A percentile compares a stretch with the other conserved stretches of the same genome.
phyloP scores from a whole-genome alignment of 2,888 invertebrate species.

The Rhyacophila evoluta region DNA sequence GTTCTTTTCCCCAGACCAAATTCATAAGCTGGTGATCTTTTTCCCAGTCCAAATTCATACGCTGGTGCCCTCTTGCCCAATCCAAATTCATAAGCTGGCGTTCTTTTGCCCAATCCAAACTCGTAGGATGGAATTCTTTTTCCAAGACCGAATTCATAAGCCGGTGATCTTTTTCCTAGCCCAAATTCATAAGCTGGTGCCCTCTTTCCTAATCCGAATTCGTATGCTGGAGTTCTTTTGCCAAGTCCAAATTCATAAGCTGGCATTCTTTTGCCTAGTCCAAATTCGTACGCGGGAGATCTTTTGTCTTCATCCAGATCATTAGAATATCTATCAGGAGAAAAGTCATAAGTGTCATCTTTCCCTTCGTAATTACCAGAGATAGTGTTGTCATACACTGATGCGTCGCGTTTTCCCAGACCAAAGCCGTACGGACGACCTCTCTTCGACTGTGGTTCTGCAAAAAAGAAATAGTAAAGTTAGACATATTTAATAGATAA shows the following conservation, averaged over 20 bases:
- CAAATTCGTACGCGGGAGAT: slow-evolving; percentile 25
- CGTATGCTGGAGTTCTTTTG: slow-evolving; percentile 61
- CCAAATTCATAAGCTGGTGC: slow-evolving; percentile 11
- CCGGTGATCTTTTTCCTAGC: background rate
- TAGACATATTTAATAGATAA: background rate
- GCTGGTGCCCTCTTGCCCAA: slow-evolving; percentile 46
- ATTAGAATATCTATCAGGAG: slow-evolving; percentile 47
- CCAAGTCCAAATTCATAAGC: slow-evolving; percentile 60
- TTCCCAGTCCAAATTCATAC: slow-evolving; percentile 45
- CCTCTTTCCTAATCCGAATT: slow-evolving; percentile 6
- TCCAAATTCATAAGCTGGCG: slow-evolving; percentile 44
- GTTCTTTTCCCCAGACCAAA: slow-evolving; percentile 46
- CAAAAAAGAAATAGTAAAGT: slow-evolving; percentile 34
- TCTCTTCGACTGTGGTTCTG: slow-evolving; percentile 69
- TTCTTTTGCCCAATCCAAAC: slow-evolving; percentile 55
- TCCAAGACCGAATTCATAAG: background rate
- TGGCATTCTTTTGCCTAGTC: background rate
- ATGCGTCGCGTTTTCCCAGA: slow-evolving; percentile 71
- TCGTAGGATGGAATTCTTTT: slow-evolving; percentile 38
- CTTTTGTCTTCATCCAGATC: slow-evolving; percentile 30
- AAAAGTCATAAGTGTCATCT: slow-evolving; percentile 26
- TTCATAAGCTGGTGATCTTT: slow-evolving; percentile 38
- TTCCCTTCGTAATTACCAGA: background rate
- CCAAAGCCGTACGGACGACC: slow-evolving; percentile 78
- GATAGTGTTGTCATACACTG: background rate